Percentiles rank a stretch among this genome's conserved stretches.
phyloP scores from a whole-genome alignment of 2,113 vertebrate species.

The Formicarius rufipectus region DNA sequence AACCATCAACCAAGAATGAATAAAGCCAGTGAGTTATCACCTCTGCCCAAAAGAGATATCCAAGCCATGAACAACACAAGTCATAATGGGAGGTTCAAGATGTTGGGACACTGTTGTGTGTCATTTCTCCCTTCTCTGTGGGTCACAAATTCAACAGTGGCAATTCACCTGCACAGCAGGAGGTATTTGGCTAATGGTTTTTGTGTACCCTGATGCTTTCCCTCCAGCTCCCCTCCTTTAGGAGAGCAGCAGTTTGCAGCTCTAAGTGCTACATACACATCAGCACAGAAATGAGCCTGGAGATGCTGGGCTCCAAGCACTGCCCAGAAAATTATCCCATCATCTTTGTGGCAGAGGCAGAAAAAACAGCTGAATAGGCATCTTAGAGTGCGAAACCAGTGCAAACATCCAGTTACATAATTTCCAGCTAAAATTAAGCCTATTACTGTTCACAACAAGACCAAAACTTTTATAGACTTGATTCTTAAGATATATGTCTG shows the following conservation, averaged over 20 bases:
- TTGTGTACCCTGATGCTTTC: not conserved
- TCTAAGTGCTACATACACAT: not conserved
- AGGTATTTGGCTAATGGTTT: not conserved
- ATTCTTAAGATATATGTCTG: not conserved
- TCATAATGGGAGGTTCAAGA: not conserved
- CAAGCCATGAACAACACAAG: not conserved
- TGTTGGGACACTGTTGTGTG: not conserved
- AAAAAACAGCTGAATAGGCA: not conserved
- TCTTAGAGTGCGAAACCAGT: not conserved
- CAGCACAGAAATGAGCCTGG: not conserved
- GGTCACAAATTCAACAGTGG: not conserved
- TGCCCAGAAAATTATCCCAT: not conserved
- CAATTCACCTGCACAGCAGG: not conserved
- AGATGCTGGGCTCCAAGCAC: not conserved
- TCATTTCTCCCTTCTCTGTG: not conserved
- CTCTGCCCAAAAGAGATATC: not conserved
- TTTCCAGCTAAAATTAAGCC: not conserved
- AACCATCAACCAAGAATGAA: not conserved
- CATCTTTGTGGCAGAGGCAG: not conserved
- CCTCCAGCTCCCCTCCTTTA: not conserved
- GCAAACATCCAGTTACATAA: not conserved
- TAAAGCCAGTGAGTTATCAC: not conserved
- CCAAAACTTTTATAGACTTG: not conserved
- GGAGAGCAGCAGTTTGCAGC: not conserved
- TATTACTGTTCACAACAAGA: not conserved